These are phyloP conservation scores for Oriolus oriolus DNA, from an alignment of 2,113 vertebrate species.

Conservation along the genomic window DNA sequence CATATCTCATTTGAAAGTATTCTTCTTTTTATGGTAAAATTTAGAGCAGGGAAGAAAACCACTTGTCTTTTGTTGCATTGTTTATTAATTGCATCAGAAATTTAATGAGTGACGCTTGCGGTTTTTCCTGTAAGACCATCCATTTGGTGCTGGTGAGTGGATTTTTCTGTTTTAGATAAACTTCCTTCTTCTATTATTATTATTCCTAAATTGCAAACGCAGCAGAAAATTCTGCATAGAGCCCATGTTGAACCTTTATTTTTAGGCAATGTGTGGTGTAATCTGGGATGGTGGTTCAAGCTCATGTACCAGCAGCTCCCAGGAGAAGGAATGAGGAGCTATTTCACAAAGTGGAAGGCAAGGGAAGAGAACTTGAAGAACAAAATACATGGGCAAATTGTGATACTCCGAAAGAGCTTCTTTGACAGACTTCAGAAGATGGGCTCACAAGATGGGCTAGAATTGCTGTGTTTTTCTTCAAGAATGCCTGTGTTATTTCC, in stretches of 20 bases:
- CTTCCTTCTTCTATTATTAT: background rate
- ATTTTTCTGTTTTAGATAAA: background rate
- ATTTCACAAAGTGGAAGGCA: background rate
- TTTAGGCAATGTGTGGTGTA: background rate
- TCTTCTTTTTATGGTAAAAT: background rate
- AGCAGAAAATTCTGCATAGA: background rate
- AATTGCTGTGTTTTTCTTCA: background rate
- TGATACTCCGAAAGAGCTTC: background rate
- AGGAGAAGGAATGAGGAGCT: background rate
- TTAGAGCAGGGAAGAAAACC: background rate
- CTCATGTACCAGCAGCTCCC: background rate
- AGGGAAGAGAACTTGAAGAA: background rate
- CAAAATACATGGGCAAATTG: background rate
- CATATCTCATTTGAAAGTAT: background rate
- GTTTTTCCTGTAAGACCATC: background rate
- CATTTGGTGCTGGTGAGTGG: background rate
- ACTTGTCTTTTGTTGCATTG: background rate
- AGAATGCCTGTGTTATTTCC: background rate
- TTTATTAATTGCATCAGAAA: background rate
- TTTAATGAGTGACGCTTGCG: background rate
- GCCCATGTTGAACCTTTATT: background rate
- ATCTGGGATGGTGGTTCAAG: background rate
- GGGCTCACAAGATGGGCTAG: background rate
- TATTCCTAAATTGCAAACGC: background rate
- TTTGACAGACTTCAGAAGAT: background rate